Evolutionary conservation across 2,888 invertebrate genomes (phyloP).

Genomic region (Drosophila quinaria): DNA sequence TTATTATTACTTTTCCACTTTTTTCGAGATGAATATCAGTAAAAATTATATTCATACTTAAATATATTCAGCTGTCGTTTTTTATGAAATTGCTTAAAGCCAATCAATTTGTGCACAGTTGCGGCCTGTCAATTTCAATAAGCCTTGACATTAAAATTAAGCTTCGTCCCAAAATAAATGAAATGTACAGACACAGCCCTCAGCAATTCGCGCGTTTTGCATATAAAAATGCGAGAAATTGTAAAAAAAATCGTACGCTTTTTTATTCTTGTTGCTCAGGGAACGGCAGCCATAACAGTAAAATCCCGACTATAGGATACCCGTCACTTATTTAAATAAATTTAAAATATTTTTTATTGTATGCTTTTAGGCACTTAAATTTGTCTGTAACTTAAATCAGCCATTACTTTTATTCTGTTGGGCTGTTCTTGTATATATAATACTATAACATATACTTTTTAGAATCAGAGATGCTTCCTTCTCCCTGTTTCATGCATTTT

Average conservation of each 20-base stretch:
- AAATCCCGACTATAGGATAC: not conserved
- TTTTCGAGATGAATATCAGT: not conserved
- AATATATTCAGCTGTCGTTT: conserved; percentile 5
- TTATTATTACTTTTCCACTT: not conserved
- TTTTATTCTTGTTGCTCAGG: conserved; percentile 14
- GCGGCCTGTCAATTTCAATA: conserved; percentile 67
- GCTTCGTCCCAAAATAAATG: conserved; percentile 9
- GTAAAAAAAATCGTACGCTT: conserved; percentile 30
- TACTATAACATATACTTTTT: too few relatives aligned
- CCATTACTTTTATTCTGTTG: too few relatives aligned
- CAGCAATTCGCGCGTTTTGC: conserved; percentile 21
- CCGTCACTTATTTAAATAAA: too few relatives aligned
- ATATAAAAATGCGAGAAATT: conserved; percentile 50
- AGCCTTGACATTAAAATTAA: conserved; percentile 40
- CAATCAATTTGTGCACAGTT: conserved; percentile 61
- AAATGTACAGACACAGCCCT: conserved; percentile 18
- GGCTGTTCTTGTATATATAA: too few relatives aligned
- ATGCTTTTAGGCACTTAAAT: too few relatives aligned
- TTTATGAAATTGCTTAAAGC: conserved; percentile 17
- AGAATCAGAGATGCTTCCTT: too few relatives aligned
- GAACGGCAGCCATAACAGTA: conserved; percentile 7
- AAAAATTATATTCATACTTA: not conserved
- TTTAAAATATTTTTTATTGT: too few relatives aligned
- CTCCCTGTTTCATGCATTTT: too few relatives aligned
- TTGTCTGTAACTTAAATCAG: too few relatives aligned